Base-by-base conservation (phyloP, 2,113 vertebrate genomes). In the Neopipo cinnamomea region DNA sequence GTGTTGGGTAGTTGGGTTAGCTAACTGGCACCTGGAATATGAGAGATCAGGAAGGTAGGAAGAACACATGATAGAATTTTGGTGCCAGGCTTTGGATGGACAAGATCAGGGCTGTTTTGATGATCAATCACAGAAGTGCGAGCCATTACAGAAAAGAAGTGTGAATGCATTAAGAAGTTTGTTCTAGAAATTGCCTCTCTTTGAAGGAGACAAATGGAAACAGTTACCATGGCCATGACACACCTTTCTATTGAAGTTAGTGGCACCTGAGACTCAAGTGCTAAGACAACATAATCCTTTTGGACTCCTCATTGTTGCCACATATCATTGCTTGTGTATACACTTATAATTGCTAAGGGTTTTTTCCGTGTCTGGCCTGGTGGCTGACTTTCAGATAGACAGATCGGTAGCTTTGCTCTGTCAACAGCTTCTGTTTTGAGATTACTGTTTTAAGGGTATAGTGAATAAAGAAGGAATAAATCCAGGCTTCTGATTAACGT, bases 341-440 rank as follows among this genome's bases (percentile, higher is more conserved):
- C 35, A 30, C 30, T 37, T 82, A 24, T 0, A 67, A n/a, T 52
- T 65, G 24, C 52, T 37, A 28, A 68, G 82, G 50, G 6, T 7
- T 61, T 49, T 68, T 87, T 41, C 33, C 1, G 0, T 47, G 19
- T 28, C 33, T 88, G 55, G 16, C 18, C 68, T 84, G 33, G 9
- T 74, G 33, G 9, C 37, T 78, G 56, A 41, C 58, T 75, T 87
- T 72, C 39, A 78, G 44, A 53, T 53, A 30, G 76, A 63, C 24
- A 31, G 59, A 83, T 79, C 37, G 44, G 37, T 39, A 49, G 41
- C 50, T 49, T 74, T 88, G 37, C 6, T 79, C 25, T 88, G 46
- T 53, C 35, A 68, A 33, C 46, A 73, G 50, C 46, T 88, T 87
- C 41, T 91, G 39, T 85, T 96, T 61, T 56, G 74, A 56, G 39